These are phyloP conservation scores for Drosophila lowei DNA, from an alignment of 1,140 invertebrate genomes.

Conservation along the genomic window DNA sequence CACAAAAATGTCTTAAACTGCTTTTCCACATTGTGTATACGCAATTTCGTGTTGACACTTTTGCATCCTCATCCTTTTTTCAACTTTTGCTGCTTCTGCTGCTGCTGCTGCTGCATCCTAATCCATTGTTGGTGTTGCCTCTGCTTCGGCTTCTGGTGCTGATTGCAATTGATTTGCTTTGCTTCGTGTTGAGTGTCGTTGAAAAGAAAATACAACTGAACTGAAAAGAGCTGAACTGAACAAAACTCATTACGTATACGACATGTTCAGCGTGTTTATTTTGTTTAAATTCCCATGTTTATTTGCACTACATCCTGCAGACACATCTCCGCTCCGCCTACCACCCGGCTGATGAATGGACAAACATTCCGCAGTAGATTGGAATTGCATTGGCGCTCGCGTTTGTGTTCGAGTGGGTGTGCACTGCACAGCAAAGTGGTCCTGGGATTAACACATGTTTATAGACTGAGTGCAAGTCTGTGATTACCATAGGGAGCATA, in stretches of 20 bases:
- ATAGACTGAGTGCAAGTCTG: slow-evolving; percentile 11
- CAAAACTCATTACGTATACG: slow-evolving; percentile 20
- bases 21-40: slow-evolving; percentile 38
- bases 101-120: slow-evolving; percentile 16
- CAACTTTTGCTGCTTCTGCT: slow-evolving; percentile 7
- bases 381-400: slow-evolving; percentile 9
- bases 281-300: slow-evolving; percentile 7
- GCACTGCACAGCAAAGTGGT: slow-evolving; percentile 1
- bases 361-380: slow-evolving; percentile 14
- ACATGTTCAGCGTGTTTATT: slow-evolving; percentile 9
- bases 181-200: background rate
- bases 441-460: slow-evolving; percentile 16
- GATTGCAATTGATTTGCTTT: slow-evolving; percentile 37
- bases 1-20: slow-evolving; percentile 8
- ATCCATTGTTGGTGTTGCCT: background rate
- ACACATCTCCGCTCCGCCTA: slow-evolving; percentile 11
- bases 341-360: slow-evolving; percentile 29
- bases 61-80: slow-evolving; percentile 1
- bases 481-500: background rate
- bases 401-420: background rate
- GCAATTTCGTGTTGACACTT: slow-evolving; percentile 25
- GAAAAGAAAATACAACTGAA: background rate
- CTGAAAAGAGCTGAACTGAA: background rate
- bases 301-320: background rate
- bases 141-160: background rate